Conservation (phyloP, 2,113 vertebrate genomes). For the Triplophysa dalaica region DNA sequence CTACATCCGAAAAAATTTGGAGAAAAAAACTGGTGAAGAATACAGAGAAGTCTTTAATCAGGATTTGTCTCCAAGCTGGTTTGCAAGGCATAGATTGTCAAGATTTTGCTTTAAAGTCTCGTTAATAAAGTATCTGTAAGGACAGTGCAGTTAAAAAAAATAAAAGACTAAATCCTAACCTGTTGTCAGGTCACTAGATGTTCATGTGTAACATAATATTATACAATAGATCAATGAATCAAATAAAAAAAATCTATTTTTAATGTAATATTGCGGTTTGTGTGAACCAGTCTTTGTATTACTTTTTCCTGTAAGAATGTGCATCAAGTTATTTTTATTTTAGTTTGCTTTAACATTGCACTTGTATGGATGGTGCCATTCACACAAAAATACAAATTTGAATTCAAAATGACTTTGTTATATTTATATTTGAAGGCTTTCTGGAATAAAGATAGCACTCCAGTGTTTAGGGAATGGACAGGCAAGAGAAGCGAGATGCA, state of each 20-base stretch:
- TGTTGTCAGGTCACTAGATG: neutral
- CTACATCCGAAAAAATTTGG: neutral
- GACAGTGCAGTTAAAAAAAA: conserved; percentile 12
- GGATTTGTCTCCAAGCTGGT: conserved; percentile 21
- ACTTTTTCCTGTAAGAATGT: conserved; percentile 2
- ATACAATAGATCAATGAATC: neutral
- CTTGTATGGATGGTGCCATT: neutral
- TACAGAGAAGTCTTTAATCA: neutral
- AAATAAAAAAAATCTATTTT: neutral
- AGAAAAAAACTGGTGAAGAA: neutral
- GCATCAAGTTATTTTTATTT: neutral
- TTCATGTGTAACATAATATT: neutral
- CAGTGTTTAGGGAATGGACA: too few relatives aligned
- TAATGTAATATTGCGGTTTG: neutral
- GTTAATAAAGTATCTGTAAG: conserved; percentile 3
- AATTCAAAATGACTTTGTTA: too few relatives aligned
- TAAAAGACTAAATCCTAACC: neutral
- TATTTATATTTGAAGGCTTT: too few relatives aligned
- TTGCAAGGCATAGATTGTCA: conserved; percentile 35
- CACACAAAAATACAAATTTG: too few relatives aligned
- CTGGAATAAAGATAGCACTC: too few relatives aligned
- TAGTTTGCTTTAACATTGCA: too few relatives aligned
- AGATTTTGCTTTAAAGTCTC: neutral
- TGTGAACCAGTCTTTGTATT: neutral
- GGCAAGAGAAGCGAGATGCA: too few relatives aligned